Conservation (phyloP, 2,888 invertebrate genomes). For the Phasia obesa region DNA sequence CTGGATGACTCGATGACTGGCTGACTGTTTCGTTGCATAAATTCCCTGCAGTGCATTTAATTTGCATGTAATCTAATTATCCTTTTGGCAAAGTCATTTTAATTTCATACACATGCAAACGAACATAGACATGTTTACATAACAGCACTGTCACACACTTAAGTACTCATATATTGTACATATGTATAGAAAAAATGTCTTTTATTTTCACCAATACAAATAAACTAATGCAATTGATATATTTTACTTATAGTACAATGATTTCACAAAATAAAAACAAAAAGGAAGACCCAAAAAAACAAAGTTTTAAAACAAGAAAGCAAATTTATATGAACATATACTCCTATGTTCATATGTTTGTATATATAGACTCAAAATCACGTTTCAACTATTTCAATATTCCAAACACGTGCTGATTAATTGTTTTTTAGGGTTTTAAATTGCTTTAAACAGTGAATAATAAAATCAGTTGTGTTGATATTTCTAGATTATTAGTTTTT, state of each 20-base stretch:
- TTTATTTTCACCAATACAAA: conserved; percentile 20
- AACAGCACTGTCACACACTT: background rate
- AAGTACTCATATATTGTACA: background rate
- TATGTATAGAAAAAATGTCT: background rate
- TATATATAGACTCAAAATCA: conserved; percentile 70
- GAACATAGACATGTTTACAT: background rate
- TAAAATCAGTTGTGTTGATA: too few relatives aligned
- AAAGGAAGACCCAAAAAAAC: background rate
- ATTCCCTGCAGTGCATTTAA: conserved; percentile 73
- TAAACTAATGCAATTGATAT: conserved; percentile 35
- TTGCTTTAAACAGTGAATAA: background rate
- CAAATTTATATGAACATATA: background rate
- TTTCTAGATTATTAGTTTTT: too few relatives aligned
- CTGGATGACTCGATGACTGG: conserved; percentile 3
- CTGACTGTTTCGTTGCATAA: conserved; percentile 60
- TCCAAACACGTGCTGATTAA: conserved; percentile 79
- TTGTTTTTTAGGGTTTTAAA: conserved; percentile 71
- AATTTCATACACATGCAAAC: conserved; percentile 32
- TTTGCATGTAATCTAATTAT: conserved; percentile 77
- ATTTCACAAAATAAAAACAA: conserved; percentile 12
- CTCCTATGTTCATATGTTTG: background rate
- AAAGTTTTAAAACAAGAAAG: conserved; percentile 5
- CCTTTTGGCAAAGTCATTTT: conserved; percentile 69
- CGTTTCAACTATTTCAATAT: conserved; percentile 77
- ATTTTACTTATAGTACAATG: conserved; percentile 29